Evolutionary conservation across 2,113 vertebrate genomes (phyloP).

Genomic region (Corvus hawaiiensis): DNA sequence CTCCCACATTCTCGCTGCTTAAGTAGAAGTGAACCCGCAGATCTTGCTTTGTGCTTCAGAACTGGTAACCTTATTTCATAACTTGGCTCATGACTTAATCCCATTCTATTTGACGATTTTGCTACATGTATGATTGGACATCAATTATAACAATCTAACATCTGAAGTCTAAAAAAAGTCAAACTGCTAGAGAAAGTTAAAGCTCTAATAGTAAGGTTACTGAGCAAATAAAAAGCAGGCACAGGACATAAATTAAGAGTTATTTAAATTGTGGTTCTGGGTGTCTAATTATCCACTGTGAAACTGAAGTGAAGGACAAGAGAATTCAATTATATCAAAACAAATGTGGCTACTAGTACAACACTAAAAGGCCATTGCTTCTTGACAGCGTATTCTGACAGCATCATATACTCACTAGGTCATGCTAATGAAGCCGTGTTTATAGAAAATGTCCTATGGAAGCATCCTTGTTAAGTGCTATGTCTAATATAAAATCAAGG

Average conservation of each 20-base stretch:
- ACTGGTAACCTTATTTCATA: neutral
- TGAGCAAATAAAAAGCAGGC: neutral
- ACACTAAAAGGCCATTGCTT: neutral
- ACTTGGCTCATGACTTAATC: neutral
- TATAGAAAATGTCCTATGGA: neutral
- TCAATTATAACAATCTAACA: neutral
- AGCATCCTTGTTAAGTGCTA: neutral
- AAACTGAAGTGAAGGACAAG: neutral
- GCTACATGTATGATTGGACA: neutral
- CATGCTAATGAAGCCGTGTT: neutral
- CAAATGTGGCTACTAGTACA: neutral
- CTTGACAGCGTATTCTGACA: neutral
- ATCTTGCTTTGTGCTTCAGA: neutral
- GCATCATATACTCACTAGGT: neutral
- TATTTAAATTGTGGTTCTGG: neutral
- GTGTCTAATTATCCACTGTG: neutral
- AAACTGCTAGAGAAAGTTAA: neutral
- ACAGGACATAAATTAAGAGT: neutral
- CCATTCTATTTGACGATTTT: neutral
- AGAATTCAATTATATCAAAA: neutral
- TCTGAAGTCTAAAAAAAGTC: neutral
- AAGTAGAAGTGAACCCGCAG: neutral
- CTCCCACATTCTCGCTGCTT: neutral
- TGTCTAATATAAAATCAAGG: neutral
- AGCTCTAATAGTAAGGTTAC: neutral